These are phyloP conservation scores for Tetanocera ferruginea DNA, from an alignment of 2,888 invertebrate genomes.

Conservation along the genomic window DNA sequence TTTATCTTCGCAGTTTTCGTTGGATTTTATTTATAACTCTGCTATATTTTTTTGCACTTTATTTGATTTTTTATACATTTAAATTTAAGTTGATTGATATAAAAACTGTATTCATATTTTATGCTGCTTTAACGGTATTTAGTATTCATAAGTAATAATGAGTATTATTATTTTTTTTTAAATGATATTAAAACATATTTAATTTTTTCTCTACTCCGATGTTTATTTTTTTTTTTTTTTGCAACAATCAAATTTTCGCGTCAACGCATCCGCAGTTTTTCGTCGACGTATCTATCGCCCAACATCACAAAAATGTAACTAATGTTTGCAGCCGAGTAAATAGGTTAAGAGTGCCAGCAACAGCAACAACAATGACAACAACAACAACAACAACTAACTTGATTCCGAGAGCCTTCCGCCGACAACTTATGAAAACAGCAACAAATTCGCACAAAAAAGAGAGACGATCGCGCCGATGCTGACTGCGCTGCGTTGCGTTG, in stretches of 20 bases:
- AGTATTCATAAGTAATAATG: not conserved
- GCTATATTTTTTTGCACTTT: not conserved
- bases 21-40: not conserved
- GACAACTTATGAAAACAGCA: slow-evolving; percentile 18
- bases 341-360: slow-evolving; percentile 63
- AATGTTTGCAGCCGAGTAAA: slow-evolving; percentile 63
- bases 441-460: slow-evolving; percentile 35
- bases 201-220: not conserved
- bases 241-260: slow-evolving; percentile 20
- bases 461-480: slow-evolving; percentile 25
- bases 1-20: not conserved
- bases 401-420: slow-evolving; percentile 30
- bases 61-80: not conserved
- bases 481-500: slow-evolving; percentile 37
- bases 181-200: not conserved
- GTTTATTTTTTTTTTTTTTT: not conserved
- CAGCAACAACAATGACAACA: slow-evolving; percentile 24
- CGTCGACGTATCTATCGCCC: slow-evolving; percentile 66
- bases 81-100: not conserved
- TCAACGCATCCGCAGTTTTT: slow-evolving; percentile 54
- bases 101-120: not conserved
- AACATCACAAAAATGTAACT: slow-evolving; percentile 69
- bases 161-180: not conserved
- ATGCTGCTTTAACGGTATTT: not conserved
- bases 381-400: slow-evolving; percentile 24